phyloP scores from a whole-genome alignment of 92 coral and sea anemone genomes.

The Parazoanthus swiftii region DNA sequence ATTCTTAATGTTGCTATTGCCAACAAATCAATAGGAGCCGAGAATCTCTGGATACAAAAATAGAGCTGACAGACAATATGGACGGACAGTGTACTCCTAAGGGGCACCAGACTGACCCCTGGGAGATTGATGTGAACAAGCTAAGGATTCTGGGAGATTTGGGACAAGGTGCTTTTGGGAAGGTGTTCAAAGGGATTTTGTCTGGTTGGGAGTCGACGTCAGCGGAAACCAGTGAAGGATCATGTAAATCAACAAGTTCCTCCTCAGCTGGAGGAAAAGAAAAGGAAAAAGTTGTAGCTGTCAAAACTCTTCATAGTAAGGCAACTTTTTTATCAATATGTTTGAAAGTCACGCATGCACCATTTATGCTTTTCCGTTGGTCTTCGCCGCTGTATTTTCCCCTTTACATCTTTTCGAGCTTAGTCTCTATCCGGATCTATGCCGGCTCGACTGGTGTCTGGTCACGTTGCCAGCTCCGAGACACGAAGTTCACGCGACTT shows the following conservation, averaged over 20 bases:
- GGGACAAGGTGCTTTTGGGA: slow-evolving; percentile 52
- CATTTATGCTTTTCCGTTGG: background rate
- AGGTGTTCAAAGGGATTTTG: slow-evolving; percentile 51
- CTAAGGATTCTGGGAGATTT: slow-evolving; percentile 45
- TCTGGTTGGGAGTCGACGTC: slow-evolving; percentile 14
- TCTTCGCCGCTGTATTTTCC: too few relatives aligned
- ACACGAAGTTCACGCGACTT: too few relatives aligned
- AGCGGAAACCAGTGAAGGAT: slow-evolving; percentile 4
- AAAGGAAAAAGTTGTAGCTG: slow-evolving; percentile 24
- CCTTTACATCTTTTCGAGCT: too few relatives aligned
- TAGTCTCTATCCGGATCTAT: too few relatives aligned
- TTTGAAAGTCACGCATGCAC: background rate
- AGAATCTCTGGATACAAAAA: background rate
- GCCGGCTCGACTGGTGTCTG: too few relatives aligned
- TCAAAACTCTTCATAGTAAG: slow-evolving; percentile 42
- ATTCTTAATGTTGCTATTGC: too few relatives aligned
- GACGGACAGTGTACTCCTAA: background rate
- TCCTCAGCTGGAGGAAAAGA: background rate
- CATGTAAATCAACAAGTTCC: background rate
- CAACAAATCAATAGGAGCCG: background rate
- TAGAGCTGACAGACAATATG: background rate
- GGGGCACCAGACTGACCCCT: background rate
- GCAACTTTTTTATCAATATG: background rate
- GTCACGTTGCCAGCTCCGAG: too few relatives aligned
- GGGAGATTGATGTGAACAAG: slow-evolving; percentile 31